Evolutionary conservation across 2,113 vertebrate species (phyloP).

Genomic region (Romanogobio albipinnatus): DNA sequence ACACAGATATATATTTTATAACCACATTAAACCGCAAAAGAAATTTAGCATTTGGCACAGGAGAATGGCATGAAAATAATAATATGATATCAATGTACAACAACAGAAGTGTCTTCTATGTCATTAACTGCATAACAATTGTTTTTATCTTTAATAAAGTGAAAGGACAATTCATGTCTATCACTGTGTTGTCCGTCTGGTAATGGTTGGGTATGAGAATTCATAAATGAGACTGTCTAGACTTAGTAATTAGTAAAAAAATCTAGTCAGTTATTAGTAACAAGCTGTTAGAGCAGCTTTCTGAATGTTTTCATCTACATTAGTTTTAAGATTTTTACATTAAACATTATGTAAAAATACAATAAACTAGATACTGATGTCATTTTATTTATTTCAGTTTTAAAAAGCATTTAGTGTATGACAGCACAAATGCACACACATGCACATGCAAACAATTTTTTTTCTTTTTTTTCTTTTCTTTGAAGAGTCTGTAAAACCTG

Average conservation of each 20-base stretch:
- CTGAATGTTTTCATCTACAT: neutral
- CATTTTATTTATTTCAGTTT: neutral
- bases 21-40: neutral
- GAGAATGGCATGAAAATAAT: neutral
- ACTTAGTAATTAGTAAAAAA: neutral
- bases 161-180: neutral
- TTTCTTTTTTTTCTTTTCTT: neutral
- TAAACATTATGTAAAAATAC: neutral
- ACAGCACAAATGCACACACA: neutral
- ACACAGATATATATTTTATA: no score
- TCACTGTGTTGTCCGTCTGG: neutral
- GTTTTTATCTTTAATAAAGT: neutral
- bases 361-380: neutral
- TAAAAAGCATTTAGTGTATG: neutral
- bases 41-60: neutral
- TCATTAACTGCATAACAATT: neutral
- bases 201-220: neutral
- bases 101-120: neutral
- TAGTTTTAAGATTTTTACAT: neutral
- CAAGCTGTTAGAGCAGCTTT: neutral
- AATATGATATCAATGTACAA: neutral
- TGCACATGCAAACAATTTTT: neutral
- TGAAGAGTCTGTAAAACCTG: neutral
- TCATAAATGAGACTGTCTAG: neutral
- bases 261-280: neutral